Percentiles rank a stretch among this genome's conserved stretches.
phyloP scores from a whole-genome alignment of 1,140 invertebrate genomes.

The Temnothorax nylanderi region DNA sequence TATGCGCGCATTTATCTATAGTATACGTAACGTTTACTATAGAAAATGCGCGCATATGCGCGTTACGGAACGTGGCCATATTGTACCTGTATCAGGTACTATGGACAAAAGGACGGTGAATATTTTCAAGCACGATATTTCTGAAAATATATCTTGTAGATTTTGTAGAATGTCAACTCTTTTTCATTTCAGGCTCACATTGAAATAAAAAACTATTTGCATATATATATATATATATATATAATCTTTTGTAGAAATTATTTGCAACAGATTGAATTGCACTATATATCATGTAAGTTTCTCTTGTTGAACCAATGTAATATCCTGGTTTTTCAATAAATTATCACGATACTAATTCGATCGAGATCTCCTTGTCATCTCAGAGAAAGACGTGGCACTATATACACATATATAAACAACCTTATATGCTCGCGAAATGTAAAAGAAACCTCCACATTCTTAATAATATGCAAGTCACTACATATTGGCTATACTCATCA shows the following conservation, averaged over 20 bases:
- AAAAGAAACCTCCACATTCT: conserved; percentile 7
- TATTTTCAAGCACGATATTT: conserved; percentile 51
- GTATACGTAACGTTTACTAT: too few relatives aligned
- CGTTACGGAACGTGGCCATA: too few relatives aligned
- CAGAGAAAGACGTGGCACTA: conserved; percentile 69
- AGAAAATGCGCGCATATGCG: too few relatives aligned
- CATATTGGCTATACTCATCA: background rate
- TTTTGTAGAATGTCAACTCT: background rate
- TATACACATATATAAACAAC: conserved; percentile 62
- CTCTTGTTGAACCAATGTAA: background rate
- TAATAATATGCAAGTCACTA: conserved; percentile 14
- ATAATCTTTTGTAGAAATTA: background rate
- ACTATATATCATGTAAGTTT: background rate
- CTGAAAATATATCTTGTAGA: conserved; percentile 56
- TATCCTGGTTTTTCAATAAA: conserved; percentile 22
- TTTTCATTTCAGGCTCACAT: conserved; percentile 27
- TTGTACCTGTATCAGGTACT: conserved; percentile 63
- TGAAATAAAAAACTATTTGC: conserved; percentile 19
- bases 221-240: conserved; percentile 15
- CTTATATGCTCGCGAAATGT: conserved; percentile 45
- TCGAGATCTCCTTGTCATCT: conserved; percentile 14
- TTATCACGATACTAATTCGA: conserved; percentile 14
- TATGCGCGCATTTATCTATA: too few relatives aligned
- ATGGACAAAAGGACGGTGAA: conserved; percentile 52
- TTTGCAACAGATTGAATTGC: background rate